These are phyloP conservation scores for Denticeps clupeoides DNA, from an alignment of 2,797 vertebrate genomes.

Conservation along the genomic window DNA sequence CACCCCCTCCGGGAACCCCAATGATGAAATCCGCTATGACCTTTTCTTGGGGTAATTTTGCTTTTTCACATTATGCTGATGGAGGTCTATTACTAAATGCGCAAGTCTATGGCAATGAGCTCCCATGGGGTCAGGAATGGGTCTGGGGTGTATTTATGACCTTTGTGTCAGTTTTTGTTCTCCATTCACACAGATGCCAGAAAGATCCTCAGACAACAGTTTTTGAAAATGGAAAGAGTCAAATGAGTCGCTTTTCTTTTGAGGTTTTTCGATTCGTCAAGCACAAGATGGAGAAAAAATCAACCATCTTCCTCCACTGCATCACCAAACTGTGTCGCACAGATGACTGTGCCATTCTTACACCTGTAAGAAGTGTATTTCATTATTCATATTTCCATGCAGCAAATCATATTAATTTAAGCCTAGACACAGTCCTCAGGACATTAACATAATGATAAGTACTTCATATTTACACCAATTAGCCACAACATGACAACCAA, in stretches of 20 bases:
- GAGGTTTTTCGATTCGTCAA: slow-evolving; percentile 98
- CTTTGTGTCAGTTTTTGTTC: background rate
- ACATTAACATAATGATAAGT: too few species aligned
- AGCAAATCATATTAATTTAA: too few species aligned
- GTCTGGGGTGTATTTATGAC: background rate
- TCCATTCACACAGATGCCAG: slow-evolving; percentile 65
- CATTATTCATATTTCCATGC: too few species aligned
- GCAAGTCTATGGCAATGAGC: too few species aligned
- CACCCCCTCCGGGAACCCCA: slow-evolving; percentile 95
- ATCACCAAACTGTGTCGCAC: slow-evolving; percentile 88
- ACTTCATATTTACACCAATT: too few species aligned
- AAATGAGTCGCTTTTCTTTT: slow-evolving; percentile 91
- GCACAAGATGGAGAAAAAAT: slow-evolving; percentile 98
- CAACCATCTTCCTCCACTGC: slow-evolving; percentile 91
- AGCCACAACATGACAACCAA: too few species aligned
- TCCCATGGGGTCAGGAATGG: too few species aligned
- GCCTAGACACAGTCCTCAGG: too few species aligned
- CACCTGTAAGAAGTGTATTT: slow-evolving; percentile 90
- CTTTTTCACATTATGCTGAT: too few species aligned
- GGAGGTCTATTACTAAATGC: too few species aligned
- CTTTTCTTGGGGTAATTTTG: slow-evolving; percentile 89
- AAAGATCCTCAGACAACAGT: slow-evolving; percentile 95
- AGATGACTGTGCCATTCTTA: slow-evolving; percentile 83
- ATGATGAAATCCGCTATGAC: slow-evolving; percentile 87
- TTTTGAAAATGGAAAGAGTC: slow-evolving; percentile 91